Percentiles rank a stretch among this genome's conserved stretches.
Evolutionary conservation across 2,113 vertebrate genomes (phyloP).

Genomic region (Mungos mungo): DNA sequence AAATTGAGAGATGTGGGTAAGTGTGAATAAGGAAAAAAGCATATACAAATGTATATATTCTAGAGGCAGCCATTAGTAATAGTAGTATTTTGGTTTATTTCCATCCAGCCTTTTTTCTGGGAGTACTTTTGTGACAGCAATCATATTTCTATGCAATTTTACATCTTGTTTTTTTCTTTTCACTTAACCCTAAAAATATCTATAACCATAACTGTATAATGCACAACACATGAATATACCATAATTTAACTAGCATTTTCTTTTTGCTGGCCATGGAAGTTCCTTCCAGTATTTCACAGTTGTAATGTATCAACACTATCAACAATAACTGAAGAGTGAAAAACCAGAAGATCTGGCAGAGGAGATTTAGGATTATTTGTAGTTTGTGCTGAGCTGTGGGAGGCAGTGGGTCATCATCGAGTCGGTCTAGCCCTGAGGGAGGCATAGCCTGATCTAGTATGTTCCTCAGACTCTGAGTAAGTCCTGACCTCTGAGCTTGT

Average conservation of each 20-base stretch:
- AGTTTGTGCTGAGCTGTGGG: not conserved
- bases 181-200: constrained; percentile 27
- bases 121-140: not conserved
- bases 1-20: constrained; percentile 12
- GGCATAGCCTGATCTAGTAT: not conserved
- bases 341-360: not conserved
- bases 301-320: not conserved
- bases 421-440: not conserved
- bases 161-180: not conserved
- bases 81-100: constrained; percentile 49
- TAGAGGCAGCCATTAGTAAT: constrained; percentile 3
- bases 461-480: not conserved
- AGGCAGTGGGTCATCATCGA: not conserved
- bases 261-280: not conserved
- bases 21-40: constrained; percentile 34
- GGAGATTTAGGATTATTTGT: constrained; percentile 22
- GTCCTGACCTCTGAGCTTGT: not conserved
- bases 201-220: not conserved
- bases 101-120: not conserved
- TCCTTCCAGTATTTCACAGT: not conserved
- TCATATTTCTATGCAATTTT: constrained; percentile 20
- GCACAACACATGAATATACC: not conserved
- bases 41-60: not conserved
- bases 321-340: constrained; percentile 7
- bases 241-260: constrained; percentile 4